These are phyloP conservation scores for Pollimyrus isidori DNA, from an alignment of 2,113 vertebrate genomes.

Conservation along the genomic window DNA sequence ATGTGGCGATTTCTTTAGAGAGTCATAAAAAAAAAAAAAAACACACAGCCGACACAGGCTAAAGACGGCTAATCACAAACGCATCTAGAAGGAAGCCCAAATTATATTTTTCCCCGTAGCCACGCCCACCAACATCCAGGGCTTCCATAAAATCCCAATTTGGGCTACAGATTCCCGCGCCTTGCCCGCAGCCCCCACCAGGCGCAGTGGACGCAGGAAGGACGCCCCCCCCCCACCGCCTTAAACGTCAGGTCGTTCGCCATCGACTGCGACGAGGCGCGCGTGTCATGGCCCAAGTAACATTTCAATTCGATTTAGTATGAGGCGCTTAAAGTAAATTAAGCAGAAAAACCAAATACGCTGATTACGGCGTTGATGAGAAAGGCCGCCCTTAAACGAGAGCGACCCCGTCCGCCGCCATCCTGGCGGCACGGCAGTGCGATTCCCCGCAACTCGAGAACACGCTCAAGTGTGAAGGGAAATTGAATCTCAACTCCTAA, in stretches of 20 bases:
- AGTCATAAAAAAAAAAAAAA: background rate
- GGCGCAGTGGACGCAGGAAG: background rate
- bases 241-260: background rate
- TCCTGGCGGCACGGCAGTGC: conserved; percentile 29
- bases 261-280: background rate
- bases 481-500: conserved; percentile 23
- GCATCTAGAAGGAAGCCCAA: background rate
- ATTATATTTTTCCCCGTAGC: background rate
- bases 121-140: background rate
- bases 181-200: background rate
- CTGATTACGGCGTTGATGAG: background rate
- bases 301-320: background rate
- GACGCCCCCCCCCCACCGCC: background rate
- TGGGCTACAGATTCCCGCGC: background rate
- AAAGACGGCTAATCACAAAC: background rate
- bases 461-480: conserved; percentile 36
- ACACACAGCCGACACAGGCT: background rate
- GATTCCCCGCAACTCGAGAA: conserved; percentile 23
- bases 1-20: background rate
- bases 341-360: conserved; percentile 5
- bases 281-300: background rate
- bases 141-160: background rate
- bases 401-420: conserved; percentile 33
- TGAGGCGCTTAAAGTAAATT: conserved; percentile 1
- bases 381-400: background rate